Conservation (phyloP, 2,113 vertebrate genomes). For the Callocephalon fimbriatum region DNA sequence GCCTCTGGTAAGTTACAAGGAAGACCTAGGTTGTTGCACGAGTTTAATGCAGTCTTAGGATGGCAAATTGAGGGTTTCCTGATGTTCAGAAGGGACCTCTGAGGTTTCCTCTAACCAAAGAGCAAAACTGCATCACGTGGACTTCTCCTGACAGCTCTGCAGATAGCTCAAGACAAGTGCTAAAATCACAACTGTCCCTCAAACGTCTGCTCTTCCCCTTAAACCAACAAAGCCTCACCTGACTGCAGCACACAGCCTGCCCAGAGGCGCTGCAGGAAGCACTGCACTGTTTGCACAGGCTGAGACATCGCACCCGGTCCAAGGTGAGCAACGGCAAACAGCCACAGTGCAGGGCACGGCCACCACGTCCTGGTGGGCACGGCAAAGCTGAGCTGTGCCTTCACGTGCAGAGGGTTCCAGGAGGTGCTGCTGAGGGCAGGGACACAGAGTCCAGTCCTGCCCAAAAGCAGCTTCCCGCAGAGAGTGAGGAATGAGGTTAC, state of each 20-base stretch:
- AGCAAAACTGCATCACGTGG: not conserved
- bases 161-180: not conserved
- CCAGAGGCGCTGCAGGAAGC: not conserved
- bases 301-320: rapidly evolving
- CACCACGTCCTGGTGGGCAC: not conserved
- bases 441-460: no score
- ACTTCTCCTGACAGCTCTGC: not conserved
- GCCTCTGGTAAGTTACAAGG: not conserved
- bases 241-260: not conserved
- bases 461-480: not conserved
- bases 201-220: not conserved
- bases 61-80: not conserved
- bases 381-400: no score
- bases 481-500: not conserved
- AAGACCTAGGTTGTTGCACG: not conserved
- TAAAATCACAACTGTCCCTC: not conserved
- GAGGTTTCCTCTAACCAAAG: not conserved
- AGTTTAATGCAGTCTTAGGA: not conserved
- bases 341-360: rapidly evolving
- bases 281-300: not conserved
- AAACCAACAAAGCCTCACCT: not conserved
- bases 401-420: not conserved
- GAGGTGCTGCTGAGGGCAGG: not conserved
- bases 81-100: not conserved
- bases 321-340: not conserved